Base-by-base conservation (phyloP, 2,888 invertebrate species). In the Mesochorus sp. region DNA sequence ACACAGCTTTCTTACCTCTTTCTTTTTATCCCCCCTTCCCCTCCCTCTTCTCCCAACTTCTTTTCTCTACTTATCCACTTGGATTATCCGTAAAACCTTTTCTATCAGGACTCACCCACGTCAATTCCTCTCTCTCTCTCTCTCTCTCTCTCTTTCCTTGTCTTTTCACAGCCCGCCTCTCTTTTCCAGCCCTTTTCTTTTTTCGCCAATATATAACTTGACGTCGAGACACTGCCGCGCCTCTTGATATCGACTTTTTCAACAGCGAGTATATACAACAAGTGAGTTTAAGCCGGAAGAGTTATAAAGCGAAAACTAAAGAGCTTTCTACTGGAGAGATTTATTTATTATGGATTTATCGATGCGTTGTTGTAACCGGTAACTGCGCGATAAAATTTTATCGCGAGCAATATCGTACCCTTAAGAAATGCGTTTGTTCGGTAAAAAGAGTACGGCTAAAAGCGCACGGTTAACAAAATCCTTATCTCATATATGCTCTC, bases 1-100 rank as follows among this genome's bases (percentile, higher is more conserved):
- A 49, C 53, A 62, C 39, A 24, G 62, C 51, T 59, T 64, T 61
- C 34, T 39, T 19, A 26, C 34, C n/a, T n/a, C n/a, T n/a, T n/a
- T n/a, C n/a, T n/a, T n/a, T n/a, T n/a, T n/a, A n/a, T 31, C 28
- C 39, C 39, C 17, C 42, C 37, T 55, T 17, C 6, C 31, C 62
- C 26, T 3, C 6, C n/a, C 49, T 12, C n/a, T 39, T 31, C n/a
- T 10, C 26, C 1, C 17, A 34, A n/a, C 17, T 47, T 51, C 34
- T 28, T 59, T 72, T 57, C 24, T 70, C 8, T 14, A 24, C 3
- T 12, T 24, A 1, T 39, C 21, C 44, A 42, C 14, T 14, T 55
- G 2, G 53, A 55, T 55, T 8, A 42, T 17, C 55, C 42, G 8
- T n/a, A 26, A 28, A 28, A 61, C 2, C n/a, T 42, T n/a, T 59